Evolutionary conservation across 2,113 vertebrate genomes (phyloP).

Genomic region (Collichthys lucidus): DNA sequence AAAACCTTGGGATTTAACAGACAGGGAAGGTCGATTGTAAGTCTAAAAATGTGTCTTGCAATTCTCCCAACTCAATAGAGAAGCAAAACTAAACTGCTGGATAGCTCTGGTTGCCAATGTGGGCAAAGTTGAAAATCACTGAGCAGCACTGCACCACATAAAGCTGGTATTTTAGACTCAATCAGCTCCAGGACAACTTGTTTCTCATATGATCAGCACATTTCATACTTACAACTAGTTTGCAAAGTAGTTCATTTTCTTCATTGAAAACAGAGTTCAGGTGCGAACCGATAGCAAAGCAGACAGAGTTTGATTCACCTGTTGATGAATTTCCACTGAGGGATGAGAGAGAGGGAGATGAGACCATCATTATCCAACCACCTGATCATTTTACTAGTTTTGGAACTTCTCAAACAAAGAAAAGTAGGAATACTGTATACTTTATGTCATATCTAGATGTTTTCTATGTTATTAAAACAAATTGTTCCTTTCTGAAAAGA

Average conservation of each 20-base stretch:
- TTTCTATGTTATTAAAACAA: constrained; percentile 59
- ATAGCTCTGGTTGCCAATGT: background rate
- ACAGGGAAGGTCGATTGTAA: background rate
- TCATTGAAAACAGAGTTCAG: background rate
- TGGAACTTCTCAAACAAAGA: constrained; percentile 27
- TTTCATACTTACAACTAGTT: background rate
- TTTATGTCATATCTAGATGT: constrained; percentile 39
- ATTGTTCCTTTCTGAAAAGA: constrained; percentile 15
- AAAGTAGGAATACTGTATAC: constrained; percentile 55
- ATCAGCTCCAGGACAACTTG: background rate
- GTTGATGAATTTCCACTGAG: background rate
- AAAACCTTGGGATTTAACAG: background rate
- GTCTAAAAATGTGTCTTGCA: background rate
- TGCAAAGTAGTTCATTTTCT: background rate
- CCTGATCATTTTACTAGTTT: background rate
- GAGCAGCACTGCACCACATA: background rate
- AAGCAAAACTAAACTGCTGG: too few relatives aligned
- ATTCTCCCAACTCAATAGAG: background rate
- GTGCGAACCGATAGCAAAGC: background rate
- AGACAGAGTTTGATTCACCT: constrained; percentile 6
- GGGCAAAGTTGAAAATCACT: background rate
- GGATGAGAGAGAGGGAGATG: background rate
- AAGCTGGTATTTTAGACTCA: constrained; percentile 20
- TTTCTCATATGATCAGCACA: background rate
- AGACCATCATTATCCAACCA: constrained; percentile 40